Conservation (phyloP, 1,140 invertebrate genomes). For the Coelopa frigida region DNA sequence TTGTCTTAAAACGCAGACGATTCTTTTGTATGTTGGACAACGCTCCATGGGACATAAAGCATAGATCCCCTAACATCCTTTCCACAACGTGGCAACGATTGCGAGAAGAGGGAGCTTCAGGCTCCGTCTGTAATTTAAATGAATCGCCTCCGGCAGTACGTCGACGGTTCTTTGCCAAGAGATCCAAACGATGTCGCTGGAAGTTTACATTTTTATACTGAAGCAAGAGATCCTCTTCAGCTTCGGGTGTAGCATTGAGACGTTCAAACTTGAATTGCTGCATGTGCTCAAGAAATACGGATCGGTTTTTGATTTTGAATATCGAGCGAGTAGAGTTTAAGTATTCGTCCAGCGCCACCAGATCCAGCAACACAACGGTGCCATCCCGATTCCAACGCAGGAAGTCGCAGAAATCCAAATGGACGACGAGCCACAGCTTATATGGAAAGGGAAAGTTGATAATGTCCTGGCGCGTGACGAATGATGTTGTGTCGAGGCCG, state of each 20-base stretch:
- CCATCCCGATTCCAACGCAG: slow-evolving; percentile 16
- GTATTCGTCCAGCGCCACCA: slow-evolving; percentile 9
- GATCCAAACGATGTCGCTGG: slow-evolving; percentile 13
- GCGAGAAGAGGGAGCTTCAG: background rate
- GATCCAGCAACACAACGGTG: slow-evolving; percentile 10
- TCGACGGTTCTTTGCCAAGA: slow-evolving; percentile 11
- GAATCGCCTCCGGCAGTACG: background rate
- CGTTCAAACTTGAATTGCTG: slow-evolving; percentile 10
- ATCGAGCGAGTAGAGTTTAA: slow-evolving; percentile 10
- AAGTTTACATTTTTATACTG: slow-evolving; percentile 13
- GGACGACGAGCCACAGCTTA: slow-evolving; percentile 14
- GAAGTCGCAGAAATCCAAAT: slow-evolving; percentile 10
- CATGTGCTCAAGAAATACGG: slow-evolving; percentile 11
- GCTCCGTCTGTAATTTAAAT: background rate
- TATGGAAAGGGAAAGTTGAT: slow-evolving; percentile 17
- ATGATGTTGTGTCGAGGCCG: background rate
- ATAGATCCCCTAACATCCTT: slow-evolving; percentile 11
- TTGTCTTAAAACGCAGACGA: slow-evolving; percentile 10
- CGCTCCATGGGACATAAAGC: slow-evolving; percentile 11
- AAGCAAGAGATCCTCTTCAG: slow-evolving; percentile 10
- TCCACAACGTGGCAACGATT: background rate
- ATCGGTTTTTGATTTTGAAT: slow-evolving; percentile 15
- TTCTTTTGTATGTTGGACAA: slow-evolving; percentile 10
- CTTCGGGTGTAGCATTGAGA: slow-evolving; percentile 11
- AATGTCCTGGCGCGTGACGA: slow-evolving; percentile 6